Evolutionary conservation across 2,888 invertebrate species (phyloP), one percentile per base, ranked within the genome.

Genomic region (Salpingus planirostris): DNA sequence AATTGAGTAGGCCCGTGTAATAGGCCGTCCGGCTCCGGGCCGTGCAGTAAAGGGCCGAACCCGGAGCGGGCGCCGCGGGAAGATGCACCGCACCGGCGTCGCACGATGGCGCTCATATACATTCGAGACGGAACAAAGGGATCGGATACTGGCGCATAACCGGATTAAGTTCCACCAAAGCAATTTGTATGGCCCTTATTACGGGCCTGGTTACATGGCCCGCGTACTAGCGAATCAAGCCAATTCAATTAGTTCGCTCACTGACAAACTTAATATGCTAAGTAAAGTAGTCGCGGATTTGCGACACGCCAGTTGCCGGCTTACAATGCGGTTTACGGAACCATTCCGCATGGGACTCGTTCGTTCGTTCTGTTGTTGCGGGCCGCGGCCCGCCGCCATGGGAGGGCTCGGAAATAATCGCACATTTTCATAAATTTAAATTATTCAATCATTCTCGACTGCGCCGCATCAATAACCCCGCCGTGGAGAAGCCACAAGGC

Each of bases 251-350:
- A 59, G 54, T 52, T 50, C 46, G 53, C 53, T 50, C 50, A 54
- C 55, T 58, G 55, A 58, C 57, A 58, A 57, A 58, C 57, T 55
- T 58, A 55, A 59, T 57, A 57, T 58, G 55, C 52, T 57, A 57
- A 57, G 55, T 58, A 58, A 57, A 54, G 55, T 56, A 57, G 52
- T 54, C 54, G 51, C 52, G 49, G 49, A 54, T n/a, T n/a, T n/a
- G n/a, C n/a, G n/a, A n/a, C n/a, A n/a, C n/a, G n/a, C n/a, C n/a
- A n/a, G n/a, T n/a, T n/a, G n/a, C n/a, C n/a, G n/a, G n/a, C n/a
- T n/a, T n/a, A n/a, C n/a, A n/a, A n/a, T n/a, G n/a, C n/a, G n/a
- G n/a, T n/a, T n/a, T n/a, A n/a, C n/a, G n/a, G n/a, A n/a, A n/a
- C n/a, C n/a, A n/a, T n/a, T n/a, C n/a, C n/a, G n/a, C n/a, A n/a